Percentiles rank a stretch among this genome's conserved stretches.
Evolutionary conservation across 2,113 vertebrate genomes (phyloP).

Genomic region (Dicerorhinus sumatrensis): DNA sequence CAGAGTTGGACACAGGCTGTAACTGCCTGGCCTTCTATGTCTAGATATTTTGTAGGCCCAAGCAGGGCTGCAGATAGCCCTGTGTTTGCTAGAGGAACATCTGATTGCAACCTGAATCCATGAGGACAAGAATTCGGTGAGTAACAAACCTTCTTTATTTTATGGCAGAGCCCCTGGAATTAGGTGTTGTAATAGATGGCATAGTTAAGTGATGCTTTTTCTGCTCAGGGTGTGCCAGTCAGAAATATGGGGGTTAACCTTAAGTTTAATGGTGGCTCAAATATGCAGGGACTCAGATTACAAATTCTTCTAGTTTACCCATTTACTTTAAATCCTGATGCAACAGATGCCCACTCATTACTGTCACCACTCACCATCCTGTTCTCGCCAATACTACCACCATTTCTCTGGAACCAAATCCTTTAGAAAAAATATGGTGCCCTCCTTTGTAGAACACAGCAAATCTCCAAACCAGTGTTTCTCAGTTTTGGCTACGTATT

Average conservation of each 20-base stretch:
- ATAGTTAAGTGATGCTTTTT: background rate
- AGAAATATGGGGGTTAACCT: background rate
- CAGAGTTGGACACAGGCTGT: background rate
- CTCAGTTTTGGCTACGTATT: background rate
- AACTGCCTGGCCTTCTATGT: background rate
- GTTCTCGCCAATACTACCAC: background rate
- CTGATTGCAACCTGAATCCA: background rate
- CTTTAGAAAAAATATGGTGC: background rate
- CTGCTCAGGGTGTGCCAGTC: background rate
- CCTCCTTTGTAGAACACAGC: background rate
- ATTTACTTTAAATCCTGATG: background rate
- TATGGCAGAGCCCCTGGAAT: background rate
- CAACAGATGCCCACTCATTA: background rate
- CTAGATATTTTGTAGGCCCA: background rate
- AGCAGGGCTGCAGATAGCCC: background rate
- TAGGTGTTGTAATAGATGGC: background rate
- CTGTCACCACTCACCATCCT: background rate
- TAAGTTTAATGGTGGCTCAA: background rate
- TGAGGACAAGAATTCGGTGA: background rate
- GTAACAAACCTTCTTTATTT: background rate
- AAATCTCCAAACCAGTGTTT: background rate
- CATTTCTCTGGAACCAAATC: background rate
- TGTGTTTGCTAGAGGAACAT: background rate
- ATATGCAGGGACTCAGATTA: background rate
- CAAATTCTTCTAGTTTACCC: background rate